These are phyloP conservation scores for Phenganax stokvisi DNA, from an alignment of 92 coral and sea anemone genomes.

Conservation along the genomic window DNA sequence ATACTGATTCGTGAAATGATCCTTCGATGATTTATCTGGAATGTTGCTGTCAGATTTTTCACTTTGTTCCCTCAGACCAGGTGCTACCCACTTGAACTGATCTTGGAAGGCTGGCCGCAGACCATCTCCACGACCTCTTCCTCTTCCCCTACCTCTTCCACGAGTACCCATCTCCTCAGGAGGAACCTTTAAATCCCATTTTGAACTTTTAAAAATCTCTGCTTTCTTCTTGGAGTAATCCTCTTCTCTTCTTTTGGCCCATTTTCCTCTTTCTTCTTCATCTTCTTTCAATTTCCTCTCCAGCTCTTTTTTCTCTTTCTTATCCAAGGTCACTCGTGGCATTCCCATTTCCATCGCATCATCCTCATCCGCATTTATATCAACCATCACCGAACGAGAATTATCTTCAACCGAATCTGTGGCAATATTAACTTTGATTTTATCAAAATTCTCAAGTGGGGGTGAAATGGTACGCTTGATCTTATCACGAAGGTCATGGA, in stretches of 20 bases:
- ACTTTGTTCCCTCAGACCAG: conserved; percentile 8
- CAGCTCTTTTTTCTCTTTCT: conserved; percentile 30
- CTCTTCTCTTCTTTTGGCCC: conserved; percentile 32
- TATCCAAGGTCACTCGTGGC: conserved; percentile 21
- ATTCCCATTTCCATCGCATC: conserved; percentile 24
- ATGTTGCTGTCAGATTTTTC: conserved; percentile 1
- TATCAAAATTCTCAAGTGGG: conserved; percentile 35
- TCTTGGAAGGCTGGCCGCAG: neutral
- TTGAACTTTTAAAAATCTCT: neutral
- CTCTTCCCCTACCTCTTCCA: conserved; percentile 10
- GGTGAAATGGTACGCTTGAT: conserved; percentile 41
- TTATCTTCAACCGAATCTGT: neutral
- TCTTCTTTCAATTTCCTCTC: conserved; percentile 28
- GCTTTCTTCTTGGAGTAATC: conserved; percentile 24
- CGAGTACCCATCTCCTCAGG: neutral
- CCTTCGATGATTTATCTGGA: neutral
- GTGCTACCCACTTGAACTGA: conserved; percentile 30
- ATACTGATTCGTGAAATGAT: neutral
- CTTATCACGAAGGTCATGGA: conserved; percentile 52
- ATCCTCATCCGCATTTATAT: conserved; percentile 25
- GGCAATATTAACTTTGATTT: conserved; percentile 36
- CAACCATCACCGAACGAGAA: conserved; percentile 30
- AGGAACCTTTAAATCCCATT: neutral
- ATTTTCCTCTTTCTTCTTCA: conserved; percentile 27
- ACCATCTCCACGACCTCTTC: conserved; percentile 2